Percentiles rank a stretch among this genome's conserved stretches.
These are phyloP conservation scores for Scleropages formosus DNA, from an alignment of 2,797 vertebrate species.

Conservation along the genomic window DNA sequence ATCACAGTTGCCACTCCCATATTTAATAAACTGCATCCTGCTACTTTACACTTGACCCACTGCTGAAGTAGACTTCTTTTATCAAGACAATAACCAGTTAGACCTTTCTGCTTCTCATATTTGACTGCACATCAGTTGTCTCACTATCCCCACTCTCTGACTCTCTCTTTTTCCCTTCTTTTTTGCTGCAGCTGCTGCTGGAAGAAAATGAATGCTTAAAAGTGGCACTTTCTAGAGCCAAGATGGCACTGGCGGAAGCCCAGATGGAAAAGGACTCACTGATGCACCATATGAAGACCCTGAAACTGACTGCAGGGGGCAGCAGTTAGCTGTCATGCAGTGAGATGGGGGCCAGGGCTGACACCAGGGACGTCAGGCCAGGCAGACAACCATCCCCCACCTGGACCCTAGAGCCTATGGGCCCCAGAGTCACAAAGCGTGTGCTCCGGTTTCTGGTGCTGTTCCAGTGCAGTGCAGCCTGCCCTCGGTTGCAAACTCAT, in stretches of 20 bases:
- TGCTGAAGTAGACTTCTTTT: too few species aligned
- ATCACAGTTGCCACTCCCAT: too few species aligned
- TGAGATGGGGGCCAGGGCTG: slow-evolving; percentile 4
- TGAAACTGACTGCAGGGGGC: slow-evolving; percentile 64
- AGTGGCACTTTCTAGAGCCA: slow-evolving; percentile 86
- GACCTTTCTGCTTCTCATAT: too few species aligned
- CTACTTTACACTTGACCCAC: too few species aligned
- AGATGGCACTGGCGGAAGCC: slow-evolving; percentile 90
- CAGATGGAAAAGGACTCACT: slow-evolving; percentile 91
- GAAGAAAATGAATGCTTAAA: slow-evolving; percentile 96
- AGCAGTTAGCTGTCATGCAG: slow-evolving; percentile 54
- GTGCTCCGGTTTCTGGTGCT: neutral
- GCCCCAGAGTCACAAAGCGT: neutral
- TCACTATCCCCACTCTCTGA: neutral
- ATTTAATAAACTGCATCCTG: too few species aligned
- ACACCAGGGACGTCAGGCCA: slow-evolving; percentile 24
- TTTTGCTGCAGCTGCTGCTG: slow-evolving; percentile 69
- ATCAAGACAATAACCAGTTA: too few species aligned
- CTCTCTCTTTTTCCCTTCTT: neutral
- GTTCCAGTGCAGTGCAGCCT: neutral
- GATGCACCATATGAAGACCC: slow-evolving; percentile 82
- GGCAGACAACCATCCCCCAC: neutral
- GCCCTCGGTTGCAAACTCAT: neutral
- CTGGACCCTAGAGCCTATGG: neutral
- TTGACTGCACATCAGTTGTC: too few species aligned